Base-by-base conservation (phyloP, 2,797 vertebrate genomes). In the Macroramphosus scolopax region DNA sequence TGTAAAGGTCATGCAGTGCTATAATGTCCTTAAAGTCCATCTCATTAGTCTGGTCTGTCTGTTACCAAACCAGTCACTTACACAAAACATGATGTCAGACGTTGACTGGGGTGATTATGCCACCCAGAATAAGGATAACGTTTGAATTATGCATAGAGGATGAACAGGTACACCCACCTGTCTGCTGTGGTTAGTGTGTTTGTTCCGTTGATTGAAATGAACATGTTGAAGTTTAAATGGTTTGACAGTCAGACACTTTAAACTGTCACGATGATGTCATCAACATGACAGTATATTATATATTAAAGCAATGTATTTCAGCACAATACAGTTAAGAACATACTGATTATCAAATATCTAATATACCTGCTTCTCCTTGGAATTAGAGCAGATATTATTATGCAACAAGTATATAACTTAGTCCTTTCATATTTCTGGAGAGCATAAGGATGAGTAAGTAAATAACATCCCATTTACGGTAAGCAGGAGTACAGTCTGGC, bases 1-100 rank as follows among this genome's bases (percentile, higher is more conserved):
- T 32, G 15, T 31, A 25, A 20, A 34, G 10, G 37, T 63, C 40
- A 32, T 29, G 17, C 32, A 47, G 44, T 36, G 15, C 38, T 48
- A 51, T 84, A 78, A 85, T 59, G 57, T 38, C 68, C 73, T 86
- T 83, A 88, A 31, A 65, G 11, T 48, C 16, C 35, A 75, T 67
- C 71, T 60, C 38, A 67, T 85, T 77, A 81, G 47, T 47, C 14
- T 17, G 5, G n/a, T n/a, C 12, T 3, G 24, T 55, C 35, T 35
- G 51, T 86, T 81, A 78, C 63, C 24, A 67, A 85, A 83, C 26
- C 12, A 31, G 47, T 35, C 20, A 30, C 60, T 78, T 75, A 78
- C 72, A 63, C 69, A 72, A 78, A 57, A 51, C 32, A 63, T 81
- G 68, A 80, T 65, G 62, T 81, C 72, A 84, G 44, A 1, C 8